Base-by-base conservation (phyloP, 2,797 vertebrate species). In the Catharus ustulatus region DNA sequence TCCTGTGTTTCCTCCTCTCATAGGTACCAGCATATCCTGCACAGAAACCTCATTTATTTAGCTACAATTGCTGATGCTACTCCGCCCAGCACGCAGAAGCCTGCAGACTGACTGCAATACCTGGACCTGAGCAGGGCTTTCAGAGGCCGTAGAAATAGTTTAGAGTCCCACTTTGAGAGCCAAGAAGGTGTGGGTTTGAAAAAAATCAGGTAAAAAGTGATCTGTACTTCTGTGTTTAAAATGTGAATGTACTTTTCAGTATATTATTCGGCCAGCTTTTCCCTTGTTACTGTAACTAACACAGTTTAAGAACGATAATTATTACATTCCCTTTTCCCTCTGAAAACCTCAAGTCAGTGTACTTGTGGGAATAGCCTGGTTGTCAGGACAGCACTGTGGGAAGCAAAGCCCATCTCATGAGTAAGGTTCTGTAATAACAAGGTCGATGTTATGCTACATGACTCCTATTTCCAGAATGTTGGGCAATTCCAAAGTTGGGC, bases 1-100 rank as follows among this genome's bases (percentile, higher is more conserved):
- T 20, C 2, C 2, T 8, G 1, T 64, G 38, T 94, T 62, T 83
- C 73, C 91, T 86, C 54, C 14, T 83, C 14, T 66, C 26, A 0
- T 68, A 99, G 99, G 95, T 99, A 99, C 86, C 99, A 99, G 91
- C 99, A 99, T 73, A 98, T 99, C 88, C 97, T 99, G 94, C 99
- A 99, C 38, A 98, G 99, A 78, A 99, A 99, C 97, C 98, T 99
- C 45, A 99, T 99, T 73, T 99, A 99, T 52, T 97, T 99, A 96
- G 99, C 98, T 14, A 99, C 99, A 5, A 98, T 99, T 32, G 99
- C 99, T 13, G 99, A 99, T 51, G 98, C 98, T 32, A 98, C 98
- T 11, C 98, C 99, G 0, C 42, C 92, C 38, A 69, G 74, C 57
- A n/a, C 58, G 0, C 90, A 96, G 72, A 98, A 98, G 93, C 38